A percentile compares a stretch with the other conserved stretches of the same genome.
Conservation (phyloP, 92 coral and sea anemone genomes). For the Zoanthus gigantus region DNA sequence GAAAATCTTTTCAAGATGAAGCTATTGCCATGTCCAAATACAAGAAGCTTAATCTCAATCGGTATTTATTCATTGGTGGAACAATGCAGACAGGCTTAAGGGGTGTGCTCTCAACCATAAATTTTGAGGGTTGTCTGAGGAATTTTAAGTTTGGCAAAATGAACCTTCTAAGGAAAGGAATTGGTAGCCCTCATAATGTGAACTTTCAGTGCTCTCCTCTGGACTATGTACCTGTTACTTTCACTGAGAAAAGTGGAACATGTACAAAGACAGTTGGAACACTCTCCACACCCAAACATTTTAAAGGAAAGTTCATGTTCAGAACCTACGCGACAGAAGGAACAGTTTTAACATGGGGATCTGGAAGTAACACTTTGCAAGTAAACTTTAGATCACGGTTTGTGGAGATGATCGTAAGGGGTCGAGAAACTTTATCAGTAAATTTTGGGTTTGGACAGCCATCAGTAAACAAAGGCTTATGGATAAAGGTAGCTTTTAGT, state of each 20-base stretch:
- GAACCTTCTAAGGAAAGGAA: conserved; percentile 11
- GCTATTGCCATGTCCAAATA: conserved; percentile 57
- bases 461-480: conserved; percentile 70
- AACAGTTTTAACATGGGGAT: conserved; percentile 25
- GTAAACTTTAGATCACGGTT: background rate
- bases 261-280: conserved; percentile 14
- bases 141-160: conserved; percentile 41
- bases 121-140: conserved; percentile 76
- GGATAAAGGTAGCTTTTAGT: conserved; percentile 65
- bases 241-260: conserved; percentile 5
- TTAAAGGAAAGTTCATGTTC: conserved; percentile 22
- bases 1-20: conserved; percentile 26
- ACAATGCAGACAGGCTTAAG: conserved; percentile 39
- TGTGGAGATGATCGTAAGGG: conserved; percentile 5
- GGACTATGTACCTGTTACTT: conserved; percentile 10
- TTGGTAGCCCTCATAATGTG: background rate
- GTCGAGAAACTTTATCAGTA: conserved; percentile 41
- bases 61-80: conserved; percentile 75
- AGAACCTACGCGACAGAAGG: conserved; percentile 25
- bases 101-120: conserved; percentile 67
- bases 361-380: background rate
- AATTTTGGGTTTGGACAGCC: conserved; percentile 34
- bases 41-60: conserved; percentile 65
- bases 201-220: conserved; percentile 18
- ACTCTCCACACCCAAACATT: background rate